Base-by-base conservation (phyloP, 2,888 invertebrate species). In the Acrocera orbiculus region DNA sequence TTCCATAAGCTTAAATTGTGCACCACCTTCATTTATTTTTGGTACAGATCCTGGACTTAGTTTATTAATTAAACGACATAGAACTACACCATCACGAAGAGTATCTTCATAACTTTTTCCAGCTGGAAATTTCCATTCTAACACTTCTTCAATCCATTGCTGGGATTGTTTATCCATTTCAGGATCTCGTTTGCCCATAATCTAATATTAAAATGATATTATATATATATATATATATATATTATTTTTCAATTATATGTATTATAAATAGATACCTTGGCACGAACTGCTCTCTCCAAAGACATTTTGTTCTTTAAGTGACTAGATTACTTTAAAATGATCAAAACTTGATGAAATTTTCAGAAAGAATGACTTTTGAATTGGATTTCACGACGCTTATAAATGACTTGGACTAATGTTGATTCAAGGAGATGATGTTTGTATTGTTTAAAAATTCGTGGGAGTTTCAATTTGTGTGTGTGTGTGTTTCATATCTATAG, bases 1-100 rank as follows among this genome's bases (percentile, higher is more conserved):
- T 64, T 99, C 96, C 96, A 98, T 98, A 78, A 96, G 80, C 59
- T 95, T 96, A 76, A 98, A 98, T 57, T 93, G 92, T 56, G 93
- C 92, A 47, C 93, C 92, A 30, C 77, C 73, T 46, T 77, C 74
- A 70, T 96, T 93, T 65, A 96, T 78, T 64, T 93, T 95, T 53
- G 73, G 54, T 40, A 95, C 67, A 42, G 83, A 67, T 49, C 90
- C 90, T 30, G 96, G 95, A 44, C 73, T 65, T 47, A 98, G 64
- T 58, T 82, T 86, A 73, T 98, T 96, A 66, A 96, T 87, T 50
- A 98, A 63, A 53, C 79, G 77, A 70, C 93, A 95, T 43, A 95
- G 74, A 41, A 93, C 76, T 45, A 81, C 79, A 37, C 93, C 93
- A 63, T 95, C 92, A 60, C 75, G 79, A 42, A 95, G 67, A 42